Evolutionary conservation across 2,888 invertebrate genomes (phyloP).

Genomic region (Pyrgus malvae): DNA sequence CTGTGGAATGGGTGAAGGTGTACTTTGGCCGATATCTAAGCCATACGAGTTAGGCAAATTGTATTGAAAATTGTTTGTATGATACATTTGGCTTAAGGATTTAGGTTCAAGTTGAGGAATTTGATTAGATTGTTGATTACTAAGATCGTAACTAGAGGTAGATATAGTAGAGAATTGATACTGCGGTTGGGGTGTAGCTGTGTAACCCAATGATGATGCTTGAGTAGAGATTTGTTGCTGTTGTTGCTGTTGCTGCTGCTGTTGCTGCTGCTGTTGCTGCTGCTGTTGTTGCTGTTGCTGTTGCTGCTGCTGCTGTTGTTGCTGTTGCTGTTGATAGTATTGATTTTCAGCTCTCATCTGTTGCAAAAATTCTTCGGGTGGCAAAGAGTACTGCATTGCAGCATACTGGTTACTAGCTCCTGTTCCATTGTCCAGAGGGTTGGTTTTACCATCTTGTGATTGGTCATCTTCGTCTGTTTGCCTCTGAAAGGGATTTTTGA

Average conservation of each 20-base stretch:
- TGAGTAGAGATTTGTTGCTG: constrained; percentile 55
- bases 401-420: constrained; percentile 78
- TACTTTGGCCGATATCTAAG: constrained; percentile 58
- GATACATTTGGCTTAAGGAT: constrained; percentile 51
- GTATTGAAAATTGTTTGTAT: constrained; percentile 56
- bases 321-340: constrained; percentile 58
- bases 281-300: constrained; percentile 41
- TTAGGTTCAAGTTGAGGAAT: constrained; percentile 56
- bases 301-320: constrained; percentile 38
- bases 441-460: constrained; percentile 45
- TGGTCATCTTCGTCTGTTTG: constrained; percentile 51
- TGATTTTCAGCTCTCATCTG: constrained; percentile 69
- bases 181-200: constrained; percentile 69
- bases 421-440: constrained; percentile 59
- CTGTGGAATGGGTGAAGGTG: constrained; percentile 59
- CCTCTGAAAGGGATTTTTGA: constrained; percentile 72
- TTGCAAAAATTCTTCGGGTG: constrained; percentile 74
- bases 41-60: constrained; percentile 53
- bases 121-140: constrained; percentile 55
- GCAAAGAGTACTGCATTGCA: constrained; percentile 72
- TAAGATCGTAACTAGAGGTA: constrained; percentile 52
- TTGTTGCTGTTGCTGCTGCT: constrained; percentile 38
- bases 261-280: constrained; percentile 35
- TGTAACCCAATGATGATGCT: constrained; percentile 59
- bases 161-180: constrained; percentile 66